Base-by-base conservation (phyloP, 2,888 invertebrate species). In the Leptogaster cylindrica region DNA sequence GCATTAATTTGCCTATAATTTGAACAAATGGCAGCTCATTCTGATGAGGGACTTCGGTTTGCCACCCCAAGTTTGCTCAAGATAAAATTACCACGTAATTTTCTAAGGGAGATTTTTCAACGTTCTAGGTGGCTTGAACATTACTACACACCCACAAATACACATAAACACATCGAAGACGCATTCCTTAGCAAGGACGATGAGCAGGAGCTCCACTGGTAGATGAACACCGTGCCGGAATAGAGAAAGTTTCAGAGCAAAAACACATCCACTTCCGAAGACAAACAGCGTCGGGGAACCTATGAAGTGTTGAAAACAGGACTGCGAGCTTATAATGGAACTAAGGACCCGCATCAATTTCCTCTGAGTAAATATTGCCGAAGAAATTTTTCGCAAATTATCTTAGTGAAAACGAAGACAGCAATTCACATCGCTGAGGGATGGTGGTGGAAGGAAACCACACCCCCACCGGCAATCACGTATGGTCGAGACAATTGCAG, bases 361-460 rank as follows among this genome's bases (percentile, higher is more conserved):
- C 44, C 61, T 41, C 28, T 27, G n/a, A 61, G 61, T 61, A 61
- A 61, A 61, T 61, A 61, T 61, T 44, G 61, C 44, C 61, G 44
- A 44, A 28, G 61, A 61, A 44, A 44, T 61, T 61, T 61, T 61
- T 61, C 61, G 31, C 61, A 61, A 61, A 61, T 61, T 61, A 44
- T 61, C 61, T 44, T 44, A 61, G 27, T 41, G 61, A 61, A 61
- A 44, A 44, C 27, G 61, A 44, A 44, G 25, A 44, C 28, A 44
- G 27, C 41, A 28, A 28, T 7, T 14, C n/a, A n/a, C n/a, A n/a
- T 14, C n/a, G 10, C 41, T 41, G n/a, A 7, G 14, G 41, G 41
- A 41, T 2, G 14, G 41, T 12, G n/a, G n/a, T 7, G 14, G 7
- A 41, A 41, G n/a, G 41, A n/a, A 28, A 28, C 27, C 25, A 51